Conservation (phyloP, 2,888 invertebrate species). For the Ophion ellenae region DNA sequence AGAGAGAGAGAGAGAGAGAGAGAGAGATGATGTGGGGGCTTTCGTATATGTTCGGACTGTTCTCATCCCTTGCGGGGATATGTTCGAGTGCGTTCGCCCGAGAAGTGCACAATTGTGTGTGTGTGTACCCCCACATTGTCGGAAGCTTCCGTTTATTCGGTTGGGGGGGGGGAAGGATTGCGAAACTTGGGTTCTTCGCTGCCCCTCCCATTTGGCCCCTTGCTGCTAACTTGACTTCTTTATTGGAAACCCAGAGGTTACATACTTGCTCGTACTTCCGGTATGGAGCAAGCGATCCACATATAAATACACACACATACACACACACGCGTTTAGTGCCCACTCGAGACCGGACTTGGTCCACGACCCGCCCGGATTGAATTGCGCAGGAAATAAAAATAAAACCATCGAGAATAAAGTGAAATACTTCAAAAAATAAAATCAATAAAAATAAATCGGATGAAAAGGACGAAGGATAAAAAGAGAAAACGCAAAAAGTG, state of each 20-base stretch:
- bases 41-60: neutral
- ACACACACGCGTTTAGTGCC: slow-evolving; percentile 21
- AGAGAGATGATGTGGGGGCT: slow-evolving; percentile 15
- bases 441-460: slow-evolving; percentile 14
- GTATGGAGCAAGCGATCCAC: slow-evolving; percentile 11
- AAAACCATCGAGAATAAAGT: slow-evolving; percentile 28
- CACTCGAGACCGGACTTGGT: slow-evolving; percentile 35
- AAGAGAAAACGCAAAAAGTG: neutral
- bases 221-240: slow-evolving; percentile 66
- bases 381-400: slow-evolving; percentile 20
- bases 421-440: slow-evolving; percentile 27
- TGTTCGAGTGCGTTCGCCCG: slow-evolving; percentile 53
- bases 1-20: neutral
- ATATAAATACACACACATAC: slow-evolving; percentile 12
- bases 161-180: slow-evolving; percentile 52
- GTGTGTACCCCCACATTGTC: slow-evolving; percentile 3
- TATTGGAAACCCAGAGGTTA: slow-evolving; percentile 66
- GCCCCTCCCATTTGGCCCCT: neutral
- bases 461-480: neutral
- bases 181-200: slow-evolving; percentile 59
- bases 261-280: slow-evolving; percentile 41
- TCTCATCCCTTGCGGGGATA: neutral
- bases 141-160: slow-evolving; percentile 1
- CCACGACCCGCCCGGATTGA: slow-evolving; percentile 44
- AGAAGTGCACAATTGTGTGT: neutral